Evolutionary conservation across 2,797 vertebrate species (phyloP), one percentile per base, ranked within the genome.

Genomic region (Chrosomus eos): DNA sequence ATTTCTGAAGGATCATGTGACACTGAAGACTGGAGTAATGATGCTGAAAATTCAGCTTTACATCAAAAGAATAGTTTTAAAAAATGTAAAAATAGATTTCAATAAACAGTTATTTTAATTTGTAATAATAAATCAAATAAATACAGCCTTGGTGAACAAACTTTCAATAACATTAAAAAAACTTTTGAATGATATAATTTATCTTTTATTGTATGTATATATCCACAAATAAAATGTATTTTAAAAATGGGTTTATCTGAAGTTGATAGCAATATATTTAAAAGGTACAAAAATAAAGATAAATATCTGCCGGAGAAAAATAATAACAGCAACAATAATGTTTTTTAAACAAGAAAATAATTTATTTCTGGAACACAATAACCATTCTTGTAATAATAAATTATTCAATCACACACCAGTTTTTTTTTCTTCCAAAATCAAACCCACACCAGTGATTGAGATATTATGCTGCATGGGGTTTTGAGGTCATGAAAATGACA

Each of bases 331-430:
- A 72, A 31, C 10, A 1, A 0, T 1, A 1, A 0, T 1, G 7
- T 77, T 93, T 91, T 89, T 93, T 84, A 70, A 85, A 94, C 93
- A 93, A 95, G 93, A 96, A 96, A 95, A 95, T 95, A 94, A 93
- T 96, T 95, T 96, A 95, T 95, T 95, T 90, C 94, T 90, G 71
- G 81, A 94, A 93, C 90, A 94, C 93, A 93, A 92, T 89, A 93
- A 92, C 87, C 91, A 93, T 90, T 89, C 92, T 91, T 92, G 88
- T 92, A 90, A 73, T 79, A 73, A 62, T 45, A 90, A 91, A 93
- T 91, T 90, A 89, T 89, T 90, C 91, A 90, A 91, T 90, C 93
- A 92, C 92, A 90, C 91, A 88, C 89, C 89, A 88, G 83, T 92
- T 88, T 74, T 90, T 92, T 91, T 87, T 88, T 71, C 90, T 92